These are phyloP conservation scores for Otus scops DNA, from an alignment of 2,797 vertebrate genomes.

Conservation along the genomic window DNA sequence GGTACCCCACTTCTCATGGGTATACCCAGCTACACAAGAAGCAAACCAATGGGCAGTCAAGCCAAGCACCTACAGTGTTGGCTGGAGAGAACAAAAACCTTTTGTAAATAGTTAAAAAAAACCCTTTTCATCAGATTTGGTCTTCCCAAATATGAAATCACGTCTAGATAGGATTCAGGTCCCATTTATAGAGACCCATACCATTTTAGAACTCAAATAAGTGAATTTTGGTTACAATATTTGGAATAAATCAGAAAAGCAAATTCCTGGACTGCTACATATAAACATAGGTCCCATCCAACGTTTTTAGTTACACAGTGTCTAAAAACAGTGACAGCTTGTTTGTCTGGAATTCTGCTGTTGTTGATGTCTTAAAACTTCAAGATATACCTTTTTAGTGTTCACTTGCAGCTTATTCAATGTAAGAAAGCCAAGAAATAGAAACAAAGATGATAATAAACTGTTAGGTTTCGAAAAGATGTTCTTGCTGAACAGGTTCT, in stretches of 20 bases:
- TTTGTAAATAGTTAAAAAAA: not conserved
- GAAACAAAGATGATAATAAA: not conserved
- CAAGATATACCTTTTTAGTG: not conserved
- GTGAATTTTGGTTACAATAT: not conserved
- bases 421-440: not conserved
- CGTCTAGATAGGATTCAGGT: not conserved
- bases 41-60: not conserved
- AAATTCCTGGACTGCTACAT: slow-evolving; percentile 26
- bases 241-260: not conserved
- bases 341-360: slow-evolving; percentile 25
- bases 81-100: not conserved
- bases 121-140: not conserved
- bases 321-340: slow-evolving; percentile 40
- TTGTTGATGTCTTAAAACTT: slow-evolving; percentile 9
- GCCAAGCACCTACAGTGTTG: not conserved
- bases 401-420: not conserved
- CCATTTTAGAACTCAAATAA: not conserved
- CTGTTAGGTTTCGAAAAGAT: slow-evolving; percentile 11
- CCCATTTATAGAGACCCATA: not conserved
- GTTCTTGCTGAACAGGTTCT: not conserved
- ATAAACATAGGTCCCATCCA: slow-evolving; percentile 15
- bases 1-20: not conserved
- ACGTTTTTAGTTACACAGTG: not conserved
- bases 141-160: not conserved
- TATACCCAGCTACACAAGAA: not conserved